Percentiles rank a stretch among this genome's conserved stretches.
These are phyloP conservation scores for Sparus aurata DNA, from an alignment of 2,797 vertebrate species.

Conservation along the genomic window DNA sequence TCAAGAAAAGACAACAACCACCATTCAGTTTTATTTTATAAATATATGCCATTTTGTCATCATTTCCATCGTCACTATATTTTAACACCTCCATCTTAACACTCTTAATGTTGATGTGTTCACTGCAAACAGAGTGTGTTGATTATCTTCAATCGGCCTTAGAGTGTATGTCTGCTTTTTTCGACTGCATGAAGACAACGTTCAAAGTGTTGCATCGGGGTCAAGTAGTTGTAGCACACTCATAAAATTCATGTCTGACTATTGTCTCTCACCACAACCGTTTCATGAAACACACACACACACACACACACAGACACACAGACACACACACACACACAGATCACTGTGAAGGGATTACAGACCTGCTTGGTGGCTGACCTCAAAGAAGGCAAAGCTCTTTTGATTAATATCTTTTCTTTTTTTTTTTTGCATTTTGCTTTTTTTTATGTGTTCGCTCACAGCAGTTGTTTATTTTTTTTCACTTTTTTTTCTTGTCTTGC, in stretches of 20 bases:
- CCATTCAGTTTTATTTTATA: conserved; percentile 56
- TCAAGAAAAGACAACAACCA: conserved; percentile 27
- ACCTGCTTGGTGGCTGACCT: conserved; percentile 49
- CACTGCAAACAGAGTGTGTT: conserved; percentile 12
- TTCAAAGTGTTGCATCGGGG: conserved; percentile 17
- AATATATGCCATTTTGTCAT: conserved; percentile 38
- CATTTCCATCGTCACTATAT: conserved; percentile 58
- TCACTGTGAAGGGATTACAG: conserved; percentile 46
- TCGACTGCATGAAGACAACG: conserved; percentile 44
- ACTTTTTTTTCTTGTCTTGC: conserved; percentile 60
- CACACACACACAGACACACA: not conserved
- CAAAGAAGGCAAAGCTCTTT: conserved; percentile 56
- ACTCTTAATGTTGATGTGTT: conserved; percentile 32
- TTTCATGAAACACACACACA: conserved; percentile 28
- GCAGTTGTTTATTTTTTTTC: conserved; percentile 60
- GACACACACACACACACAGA: conserved; percentile 16
- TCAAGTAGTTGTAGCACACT: conserved; percentile 11
- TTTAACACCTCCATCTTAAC: conserved; percentile 73
- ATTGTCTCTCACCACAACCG: not conserved
- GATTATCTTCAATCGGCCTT: conserved; percentile 17
- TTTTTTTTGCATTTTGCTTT: conserved; percentile 45
- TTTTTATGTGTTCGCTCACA: conserved; percentile 58
- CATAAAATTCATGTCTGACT: conserved; percentile 28
- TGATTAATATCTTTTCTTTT: conserved; percentile 48
- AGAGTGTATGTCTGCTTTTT: conserved; percentile 37